Base-by-base conservation (phyloP, 2,113 vertebrate genomes). In the Xerus inauris region DNA sequence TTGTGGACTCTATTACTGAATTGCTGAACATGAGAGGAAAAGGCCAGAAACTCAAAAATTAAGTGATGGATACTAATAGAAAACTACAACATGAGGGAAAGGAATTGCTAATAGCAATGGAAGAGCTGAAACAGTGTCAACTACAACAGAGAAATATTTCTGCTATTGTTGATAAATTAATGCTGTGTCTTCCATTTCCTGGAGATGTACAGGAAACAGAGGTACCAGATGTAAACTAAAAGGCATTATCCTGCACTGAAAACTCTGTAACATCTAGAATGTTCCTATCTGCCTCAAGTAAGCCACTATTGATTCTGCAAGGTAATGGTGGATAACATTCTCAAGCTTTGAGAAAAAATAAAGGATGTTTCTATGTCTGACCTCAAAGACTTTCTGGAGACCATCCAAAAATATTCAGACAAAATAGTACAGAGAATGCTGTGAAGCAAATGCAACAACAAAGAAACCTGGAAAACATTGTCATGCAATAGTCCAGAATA, bases 1-100 rank as follows among this genome's bases (percentile, higher is more conserved):
- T 99, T 28, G 99, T 99, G 71, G 99, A 99, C 95, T 99, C 99
- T 94, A 99, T 99, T 98, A 99, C 99, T 0, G 99, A 99, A 97
- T 98, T 99, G 96, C 99, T 99, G 88, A 99, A 99, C 98, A 99
- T 99, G 4, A 98, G 99, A n/a, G 99, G 99, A 5, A 99, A 99
- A 97, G 99, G 99, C 7, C 99, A 99, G 97, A 99, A 99, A n/a
- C 99, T 99, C 82, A 99, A 99, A 99, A 49, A 49, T 49, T 2
- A 49, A 49, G 49, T 49, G 49, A 49, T 49, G 49, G 11, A 49
- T 49, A 49, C 49, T 13, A 49, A 11, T 49, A 49, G 49, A 12
- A 49, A 49, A 49, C 49, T 49, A 49, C 49, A 49, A 11, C 49
- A 49, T 12, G 49, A 49, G 49, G 49, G 49, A 49, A 49, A 49